phyloP scores from a whole-genome alignment of 2,797 vertebrate genomes.

The Cuculus canorus region DNA sequence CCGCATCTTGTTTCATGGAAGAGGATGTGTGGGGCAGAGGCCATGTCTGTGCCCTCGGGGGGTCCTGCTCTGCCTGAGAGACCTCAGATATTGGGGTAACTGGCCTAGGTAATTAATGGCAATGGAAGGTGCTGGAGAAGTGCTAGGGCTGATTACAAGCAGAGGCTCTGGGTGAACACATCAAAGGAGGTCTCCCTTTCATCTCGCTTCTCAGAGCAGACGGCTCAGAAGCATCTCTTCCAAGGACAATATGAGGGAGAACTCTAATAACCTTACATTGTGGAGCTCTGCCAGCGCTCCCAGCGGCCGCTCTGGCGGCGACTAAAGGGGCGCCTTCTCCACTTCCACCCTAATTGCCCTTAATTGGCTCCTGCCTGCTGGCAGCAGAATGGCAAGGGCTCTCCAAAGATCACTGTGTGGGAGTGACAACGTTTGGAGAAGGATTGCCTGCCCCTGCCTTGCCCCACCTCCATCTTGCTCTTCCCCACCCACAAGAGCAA shows the following conservation, averaged over 20 bases:
- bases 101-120: not conserved
- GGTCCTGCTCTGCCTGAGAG: not conserved
- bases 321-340: conserved; percentile 67
- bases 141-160: not conserved
- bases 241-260: conserved; percentile 68
- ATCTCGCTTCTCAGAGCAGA: conserved; percentile 3
- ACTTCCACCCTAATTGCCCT: conserved; percentile 72
- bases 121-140: conserved; percentile 10
- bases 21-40: not conserved
- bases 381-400: conserved; percentile 50
- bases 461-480: conserved; percentile 14
- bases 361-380: conserved; percentile 70
- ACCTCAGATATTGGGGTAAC: not conserved
- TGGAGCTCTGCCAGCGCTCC: conserved; percentile 63
- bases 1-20: not conserved
- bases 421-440: conserved; percentile 8
- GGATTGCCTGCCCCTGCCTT: not conserved
- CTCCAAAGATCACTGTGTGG: conserved; percentile 53
- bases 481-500: conserved; percentile 6
- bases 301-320: conserved; percentile 45
- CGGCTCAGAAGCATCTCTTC: conserved; percentile 48
- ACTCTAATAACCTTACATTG: conserved; percentile 66
- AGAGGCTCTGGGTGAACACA: conserved; percentile 16
- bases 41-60: not conserved
- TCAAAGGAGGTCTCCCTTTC: conserved; percentile 59